phyloP scores from a whole-genome alignment of 2,888 invertebrate genomes.

The Carabus problematicus region DNA sequence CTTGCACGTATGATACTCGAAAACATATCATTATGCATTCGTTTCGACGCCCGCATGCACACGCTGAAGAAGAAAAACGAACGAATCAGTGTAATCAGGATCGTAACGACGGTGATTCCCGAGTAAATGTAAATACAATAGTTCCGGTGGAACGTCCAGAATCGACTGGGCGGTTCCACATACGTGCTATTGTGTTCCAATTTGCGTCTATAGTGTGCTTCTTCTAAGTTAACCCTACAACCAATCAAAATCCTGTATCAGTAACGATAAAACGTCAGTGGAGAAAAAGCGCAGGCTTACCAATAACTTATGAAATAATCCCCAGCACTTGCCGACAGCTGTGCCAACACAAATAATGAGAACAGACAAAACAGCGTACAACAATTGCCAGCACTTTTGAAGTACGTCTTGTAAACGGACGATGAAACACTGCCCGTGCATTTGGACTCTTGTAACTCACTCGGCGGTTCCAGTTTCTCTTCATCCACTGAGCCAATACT shows the following conservation, averaged over 20 bases:
- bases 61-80: conserved; percentile 63
- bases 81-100: conserved; percentile 59
- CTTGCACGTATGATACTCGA: conserved; percentile 66
- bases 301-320: conserved; percentile 77
- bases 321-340: conserved; percentile 67
- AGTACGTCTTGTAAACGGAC: conserved; percentile 60
- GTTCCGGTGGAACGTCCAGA: conserved; percentile 35
- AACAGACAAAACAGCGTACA: conserved; percentile 59
- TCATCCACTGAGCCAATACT: conserved; percentile 52
- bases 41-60: conserved; percentile 63
- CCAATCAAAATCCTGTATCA: conserved; percentile 45
- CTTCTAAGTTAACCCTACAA: conserved; percentile 66
- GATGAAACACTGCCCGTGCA: conserved; percentile 59
- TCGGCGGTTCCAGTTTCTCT: conserved; percentile 50
- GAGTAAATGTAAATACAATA: conserved; percentile 56
- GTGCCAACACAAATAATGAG: conserved; percentile 64
- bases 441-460: conserved; percentile 56
- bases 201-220: conserved; percentile 55
- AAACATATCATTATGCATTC: conserved; percentile 63
- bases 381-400: conserved; percentile 63
- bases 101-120: conserved; percentile 57
- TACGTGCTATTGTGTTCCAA: conserved; percentile 38
- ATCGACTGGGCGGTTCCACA: conserved; percentile 36
- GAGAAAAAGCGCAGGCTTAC: conserved; percentile 56
- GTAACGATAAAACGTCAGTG: too few species aligned